Conservation (phyloP, 2,113 vertebrate genomes). For the Hippopotamus amphibius region DNA sequence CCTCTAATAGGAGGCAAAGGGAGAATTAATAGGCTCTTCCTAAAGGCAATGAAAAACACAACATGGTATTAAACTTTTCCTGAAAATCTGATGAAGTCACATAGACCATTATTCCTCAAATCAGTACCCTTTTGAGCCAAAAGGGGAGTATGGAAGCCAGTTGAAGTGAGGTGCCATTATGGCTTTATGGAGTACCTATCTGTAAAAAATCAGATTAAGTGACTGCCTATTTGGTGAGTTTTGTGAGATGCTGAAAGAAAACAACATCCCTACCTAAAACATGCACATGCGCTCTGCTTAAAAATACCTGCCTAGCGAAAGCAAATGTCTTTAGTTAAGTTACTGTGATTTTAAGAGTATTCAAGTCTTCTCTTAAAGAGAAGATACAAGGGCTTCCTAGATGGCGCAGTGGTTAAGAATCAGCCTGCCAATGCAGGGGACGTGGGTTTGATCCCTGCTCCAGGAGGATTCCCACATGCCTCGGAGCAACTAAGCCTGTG, state of each 20-base stretch:
- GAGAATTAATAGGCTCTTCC: not conserved
- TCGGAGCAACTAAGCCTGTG: too few species aligned
- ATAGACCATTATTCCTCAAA: not conserved
- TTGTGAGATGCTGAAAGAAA: not conserved
- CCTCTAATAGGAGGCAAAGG: not conserved
- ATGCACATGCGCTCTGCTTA: not conserved
- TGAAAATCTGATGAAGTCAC: not conserved
- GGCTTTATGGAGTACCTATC: not conserved
- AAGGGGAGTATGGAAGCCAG: not conserved
- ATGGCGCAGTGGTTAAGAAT: too few species aligned
- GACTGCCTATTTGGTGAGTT: not conserved
- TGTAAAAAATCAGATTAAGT: not conserved
- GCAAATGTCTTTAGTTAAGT: not conserved
- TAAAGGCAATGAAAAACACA: not conserved
- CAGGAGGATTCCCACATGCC: too few species aligned
- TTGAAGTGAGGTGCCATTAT: rapidly evolving
- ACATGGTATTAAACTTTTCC: not conserved
- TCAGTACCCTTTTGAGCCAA: not conserved
- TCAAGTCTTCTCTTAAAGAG: not conserved
- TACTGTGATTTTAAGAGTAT: not conserved
- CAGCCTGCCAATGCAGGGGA: too few species aligned
- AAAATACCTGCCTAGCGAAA: not conserved
- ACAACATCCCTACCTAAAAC: not conserved
- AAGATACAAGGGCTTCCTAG: not conserved
- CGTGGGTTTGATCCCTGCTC: too few species aligned